Conservation (phyloP, 2,797 vertebrate species). For the Telmatherina bonti region DNA sequence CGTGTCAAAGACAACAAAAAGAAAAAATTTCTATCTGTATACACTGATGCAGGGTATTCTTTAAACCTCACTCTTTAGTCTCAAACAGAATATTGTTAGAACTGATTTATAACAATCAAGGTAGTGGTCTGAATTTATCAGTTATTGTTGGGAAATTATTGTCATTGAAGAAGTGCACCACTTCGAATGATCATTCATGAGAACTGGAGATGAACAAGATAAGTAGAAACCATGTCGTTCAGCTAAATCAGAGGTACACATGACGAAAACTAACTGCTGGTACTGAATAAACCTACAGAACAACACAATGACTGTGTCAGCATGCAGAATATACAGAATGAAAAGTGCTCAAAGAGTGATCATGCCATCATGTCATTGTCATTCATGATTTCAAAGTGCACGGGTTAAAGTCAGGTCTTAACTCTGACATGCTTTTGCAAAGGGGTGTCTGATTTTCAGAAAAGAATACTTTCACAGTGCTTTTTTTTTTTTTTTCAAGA, state of each 20-base stretch:
- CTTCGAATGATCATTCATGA: no score
- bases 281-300: no score
- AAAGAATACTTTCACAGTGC: conserved; percentile 46
- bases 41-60: neutral
- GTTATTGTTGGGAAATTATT: neutral
- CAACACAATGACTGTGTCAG: no score
- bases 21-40: no score
- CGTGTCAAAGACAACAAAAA: no score
- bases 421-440: neutral
- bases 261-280: no score
- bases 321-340: no score
- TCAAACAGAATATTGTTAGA: neutral
- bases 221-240: no score
- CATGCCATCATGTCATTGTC: no score
- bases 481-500: conserved; percentile 40
- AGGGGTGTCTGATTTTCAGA: conserved; percentile 29
- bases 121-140: neutral
- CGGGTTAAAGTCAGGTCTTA: neutral
- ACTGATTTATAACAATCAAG: neutral
- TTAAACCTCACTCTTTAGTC: neutral
- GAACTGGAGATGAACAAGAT: no score
- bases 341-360: no score
- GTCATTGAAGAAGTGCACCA: neutral
- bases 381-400: conserved; percentile 1
- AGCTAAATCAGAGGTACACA: no score